Percentiles rank a stretch among this genome's conserved stretches.
Evolutionary conservation across 2,888 invertebrate species (phyloP).

Genomic region (Kryphioiulus occultus): DNA sequence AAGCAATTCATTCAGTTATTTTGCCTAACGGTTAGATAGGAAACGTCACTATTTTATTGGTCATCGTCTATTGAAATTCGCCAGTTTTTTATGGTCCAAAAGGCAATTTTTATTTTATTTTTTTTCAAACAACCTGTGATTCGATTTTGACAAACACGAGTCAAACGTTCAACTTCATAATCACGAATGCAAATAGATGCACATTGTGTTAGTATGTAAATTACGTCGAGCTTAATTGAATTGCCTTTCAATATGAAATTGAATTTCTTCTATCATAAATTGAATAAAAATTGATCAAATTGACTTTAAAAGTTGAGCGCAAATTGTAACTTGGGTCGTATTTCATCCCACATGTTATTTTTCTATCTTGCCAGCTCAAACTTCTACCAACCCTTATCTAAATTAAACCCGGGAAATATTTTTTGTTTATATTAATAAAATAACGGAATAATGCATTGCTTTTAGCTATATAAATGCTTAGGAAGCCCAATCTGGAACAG

Average conservation of each 20-base stretch:
- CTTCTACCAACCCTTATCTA: no score
- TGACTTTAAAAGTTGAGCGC: background rate
- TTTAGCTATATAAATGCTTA: no score
- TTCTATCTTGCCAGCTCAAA: background rate
- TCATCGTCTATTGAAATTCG: background rate
- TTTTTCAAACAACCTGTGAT: background rate
- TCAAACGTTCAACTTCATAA: background rate
- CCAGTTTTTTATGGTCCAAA: background rate
- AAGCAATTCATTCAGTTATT: background rate
- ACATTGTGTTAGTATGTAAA: conserved; percentile 4
- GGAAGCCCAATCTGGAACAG: no score
- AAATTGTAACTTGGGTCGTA: background rate
- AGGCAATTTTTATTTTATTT: background rate
- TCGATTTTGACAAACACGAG: background rate
- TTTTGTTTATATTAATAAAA: no score
- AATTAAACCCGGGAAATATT: no score
- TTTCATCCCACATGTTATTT: background rate
- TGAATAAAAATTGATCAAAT: conserved; percentile 14
- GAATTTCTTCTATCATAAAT: background rate
- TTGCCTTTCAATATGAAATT: conserved; percentile 10
- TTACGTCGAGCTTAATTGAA: background rate
- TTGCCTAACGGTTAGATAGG: background rate
- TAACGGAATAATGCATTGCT: no score
- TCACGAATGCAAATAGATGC: conserved; percentile 20
- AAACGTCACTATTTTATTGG: background rate